A percentile compares a stretch with the other conserved stretches of the same genome.
These are phyloP conservation scores for Alentia gelatinosa DNA, from an alignment of 2,888 invertebrate species.

Conservation along the genomic window DNA sequence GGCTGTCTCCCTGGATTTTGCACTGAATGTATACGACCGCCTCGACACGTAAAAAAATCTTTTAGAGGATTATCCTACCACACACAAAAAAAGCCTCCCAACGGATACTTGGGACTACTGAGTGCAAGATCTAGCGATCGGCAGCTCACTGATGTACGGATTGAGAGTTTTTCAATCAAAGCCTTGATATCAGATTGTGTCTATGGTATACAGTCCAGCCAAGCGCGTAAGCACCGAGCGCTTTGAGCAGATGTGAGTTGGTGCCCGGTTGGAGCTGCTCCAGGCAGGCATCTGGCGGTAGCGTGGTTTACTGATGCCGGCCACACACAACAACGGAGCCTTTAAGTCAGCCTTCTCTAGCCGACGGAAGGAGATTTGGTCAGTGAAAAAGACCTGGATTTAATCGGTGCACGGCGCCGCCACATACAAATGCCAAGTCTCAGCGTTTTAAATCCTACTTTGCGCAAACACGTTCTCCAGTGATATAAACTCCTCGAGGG, in stretches of 20 bases:
- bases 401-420: not conserved
- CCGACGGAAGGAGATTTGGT: slow-evolving; percentile 18
- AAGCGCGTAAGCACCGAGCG: not conserved
- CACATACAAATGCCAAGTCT: slow-evolving; percentile 27
- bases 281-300: not conserved
- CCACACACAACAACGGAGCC: slow-evolving; percentile 28
- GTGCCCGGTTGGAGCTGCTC: not conserved
- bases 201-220: not conserved
- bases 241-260: not conserved
- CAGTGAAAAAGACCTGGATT: slow-evolving; percentile 28
- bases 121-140: slow-evolving; percentile 28
- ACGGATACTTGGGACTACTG: not conserved
- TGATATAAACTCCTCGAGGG: slow-evolving; percentile 21
- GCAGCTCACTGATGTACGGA: not conserved
- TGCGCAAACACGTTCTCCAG: not conserved
- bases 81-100: not conserved
- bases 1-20: not conserved
- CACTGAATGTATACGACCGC: slow-evolving; percentile 3
- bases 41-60: not conserved
- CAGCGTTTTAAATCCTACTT: slow-evolving; percentile 37
- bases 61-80: not conserved
- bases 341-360: slow-evolving; percentile 21
- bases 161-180: not conserved
- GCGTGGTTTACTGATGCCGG: not conserved
- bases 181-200: not conserved